Evolutionary conservation across 2,797 vertebrate genomes (phyloP).

Genomic region (Euphonia xanthogaster): DNA sequence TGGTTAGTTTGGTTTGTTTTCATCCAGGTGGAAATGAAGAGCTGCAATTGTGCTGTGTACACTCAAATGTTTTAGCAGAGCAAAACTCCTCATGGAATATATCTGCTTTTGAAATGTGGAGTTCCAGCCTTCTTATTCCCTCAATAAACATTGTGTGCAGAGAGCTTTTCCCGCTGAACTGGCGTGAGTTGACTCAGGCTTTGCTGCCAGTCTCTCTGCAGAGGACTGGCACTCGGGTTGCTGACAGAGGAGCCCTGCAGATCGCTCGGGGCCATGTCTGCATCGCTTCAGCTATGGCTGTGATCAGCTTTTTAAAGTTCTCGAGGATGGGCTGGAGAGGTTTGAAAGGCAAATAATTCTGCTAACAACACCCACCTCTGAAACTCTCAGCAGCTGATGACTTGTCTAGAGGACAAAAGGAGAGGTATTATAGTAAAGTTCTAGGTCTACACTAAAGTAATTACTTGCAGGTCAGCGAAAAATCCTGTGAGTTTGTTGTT

Average conservation of each 20-base stretch:
- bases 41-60: background rate
- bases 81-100: constrained; percentile 40
- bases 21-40: background rate
- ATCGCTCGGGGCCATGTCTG: constrained; percentile 77
- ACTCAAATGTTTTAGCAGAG: constrained; percentile 54
- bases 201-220: constrained; percentile 61
- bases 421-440: background rate
- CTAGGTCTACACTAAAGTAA: background rate
- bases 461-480: background rate
- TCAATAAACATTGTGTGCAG: constrained; percentile 57
- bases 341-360: constrained; percentile 30
- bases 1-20: background rate
- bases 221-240: constrained; percentile 67
- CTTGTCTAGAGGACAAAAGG: background rate
- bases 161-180: constrained; percentile 74
- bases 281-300: constrained; percentile 73
- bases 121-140: background rate
- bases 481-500: background rate
- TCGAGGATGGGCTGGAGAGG: background rate
- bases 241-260: constrained; percentile 75
- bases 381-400: background rate
- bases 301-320: constrained; percentile 73
- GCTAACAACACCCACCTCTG: background rate
- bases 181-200: constrained; percentile 37
- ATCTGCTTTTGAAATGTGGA: constrained; percentile 52